phyloP scores from a whole-genome alignment of 2,888 invertebrate genomes.

The Drosophila tripunctata region DNA sequence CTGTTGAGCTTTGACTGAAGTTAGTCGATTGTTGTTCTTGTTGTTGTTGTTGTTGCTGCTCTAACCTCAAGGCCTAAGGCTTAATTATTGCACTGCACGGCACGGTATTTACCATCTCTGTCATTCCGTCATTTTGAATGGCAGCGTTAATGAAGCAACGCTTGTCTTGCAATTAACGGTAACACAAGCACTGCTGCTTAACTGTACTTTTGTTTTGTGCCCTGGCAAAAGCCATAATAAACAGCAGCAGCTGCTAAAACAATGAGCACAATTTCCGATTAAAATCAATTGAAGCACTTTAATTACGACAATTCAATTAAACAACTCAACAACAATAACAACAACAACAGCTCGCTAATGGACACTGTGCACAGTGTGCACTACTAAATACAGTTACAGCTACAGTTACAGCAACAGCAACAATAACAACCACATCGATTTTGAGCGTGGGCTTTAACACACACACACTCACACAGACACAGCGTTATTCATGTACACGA shows the following conservation, averaged over 20 bases:
- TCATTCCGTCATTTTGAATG: slow-evolving; percentile 64
- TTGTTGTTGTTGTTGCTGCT: slow-evolving; percentile 20
- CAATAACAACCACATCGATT: slow-evolving; percentile 45
- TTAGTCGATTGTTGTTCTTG: slow-evolving; percentile 7
- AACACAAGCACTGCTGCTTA: slow-evolving; percentile 24
- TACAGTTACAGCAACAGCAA: slow-evolving; percentile 20
- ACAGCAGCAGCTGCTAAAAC: slow-evolving; percentile 62
- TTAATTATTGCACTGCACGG: slow-evolving; percentile 73
- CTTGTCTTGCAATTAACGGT: slow-evolving; percentile 60
- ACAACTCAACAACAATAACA: no score
- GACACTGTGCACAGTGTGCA: slow-evolving; percentile 33
- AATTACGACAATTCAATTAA: slow-evolving; percentile 81
- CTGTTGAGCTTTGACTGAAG: slow-evolving; percentile 61
- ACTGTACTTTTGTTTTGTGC: slow-evolving; percentile 43
- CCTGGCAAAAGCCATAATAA: slow-evolving; percentile 5
- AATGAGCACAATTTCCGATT: slow-evolving; percentile 79
- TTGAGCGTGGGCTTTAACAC: slow-evolving; percentile 33
- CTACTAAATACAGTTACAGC: slow-evolving; percentile 22
- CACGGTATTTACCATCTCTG: no score
- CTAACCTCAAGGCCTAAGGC: slow-evolving; percentile 57
- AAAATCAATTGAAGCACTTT: slow-evolving; percentile 81
- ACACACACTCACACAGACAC: slow-evolving; percentile 6
- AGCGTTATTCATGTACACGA: no score
- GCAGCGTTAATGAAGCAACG: slow-evolving; percentile 69
- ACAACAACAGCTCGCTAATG: slow-evolving; percentile 76